Conservation (phyloP, 1,140 invertebrate species). For the honey bee (Apis mellifera) region Amel_HAv3.1 CM009932.2:5026001-5026500, state of each 20-base stretch:
- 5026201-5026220: constrained; percentile 69
- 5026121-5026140: constrained; percentile 72
- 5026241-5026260: constrained; percentile 50
- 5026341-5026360: too few relatives aligned
- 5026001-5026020: constrained; percentile 12
- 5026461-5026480: too few relatives aligned
- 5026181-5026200: constrained; percentile 77
- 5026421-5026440: too few relatives aligned
- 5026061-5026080: constrained; percentile 55
- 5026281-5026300: constrained; percentile 25
- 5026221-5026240: constrained; percentile 73
- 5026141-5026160: constrained; percentile 75
- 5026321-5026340: too few relatives aligned
- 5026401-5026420: too few relatives aligned
- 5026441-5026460: too few relatives aligned
- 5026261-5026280: constrained; percentile 20
- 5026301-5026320: not conserved
- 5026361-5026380: too few relatives aligned
- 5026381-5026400: too few relatives aligned
- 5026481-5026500: too few relatives aligned
- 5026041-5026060: not conserved
- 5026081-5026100: constrained; percentile 55
- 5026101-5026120: constrained; percentile 56
- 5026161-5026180: constrained; percentile 64
- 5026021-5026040: constrained; percentile 29